Evolutionary conservation across 2,888 invertebrate species (phyloP).

Genomic region (Perizoma affinitatum): DNA sequence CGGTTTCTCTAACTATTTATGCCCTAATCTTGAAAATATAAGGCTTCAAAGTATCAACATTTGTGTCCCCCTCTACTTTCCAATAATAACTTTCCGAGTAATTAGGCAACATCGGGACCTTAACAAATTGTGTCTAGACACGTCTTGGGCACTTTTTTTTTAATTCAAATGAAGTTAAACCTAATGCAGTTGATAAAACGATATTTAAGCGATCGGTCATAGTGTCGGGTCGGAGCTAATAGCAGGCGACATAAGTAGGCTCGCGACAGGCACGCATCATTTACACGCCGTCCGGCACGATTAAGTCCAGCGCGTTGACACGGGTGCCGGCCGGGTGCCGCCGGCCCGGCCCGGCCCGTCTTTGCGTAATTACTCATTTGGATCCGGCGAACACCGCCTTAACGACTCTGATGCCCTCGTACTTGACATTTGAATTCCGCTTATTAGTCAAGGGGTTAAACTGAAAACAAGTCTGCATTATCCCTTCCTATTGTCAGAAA

Average conservation of each 20-base stretch:
- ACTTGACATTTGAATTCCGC: slow-evolving; percentile 54
- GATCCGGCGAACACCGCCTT: slow-evolving; percentile 55
- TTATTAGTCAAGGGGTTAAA: slow-evolving; percentile 47
- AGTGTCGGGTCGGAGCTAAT: slow-evolving; percentile 64
- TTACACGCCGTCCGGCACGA: slow-evolving; percentile 71
- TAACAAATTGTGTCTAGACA: no score
- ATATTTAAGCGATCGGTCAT: slow-evolving; percentile 57
- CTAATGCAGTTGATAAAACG: slow-evolving; percentile 26
- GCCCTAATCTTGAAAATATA: no score
- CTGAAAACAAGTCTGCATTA: slow-evolving; percentile 1
- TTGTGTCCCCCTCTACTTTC: no score
- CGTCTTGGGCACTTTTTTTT: no score
- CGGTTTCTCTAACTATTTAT: no score
- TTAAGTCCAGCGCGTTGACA: slow-evolving; percentile 67
- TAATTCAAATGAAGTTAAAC: slow-evolving; percentile 12
- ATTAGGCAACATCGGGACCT: no score
- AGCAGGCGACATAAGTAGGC: slow-evolving; percentile 69
- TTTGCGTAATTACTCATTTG: slow-evolving; percentile 63
- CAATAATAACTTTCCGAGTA: no score
- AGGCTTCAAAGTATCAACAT: no score
- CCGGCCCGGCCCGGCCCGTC: slow-evolving; percentile 39
- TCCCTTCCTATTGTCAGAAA: slow-evolving; percentile 1
- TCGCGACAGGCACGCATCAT: slow-evolving; percentile 74
- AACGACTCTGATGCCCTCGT: slow-evolving; percentile 46
- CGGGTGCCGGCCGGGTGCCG: slow-evolving; percentile 55